Evolutionary conservation across 1,140 invertebrate genomes (phyloP).

Genomic region (Drosophila pallidifrons): DNA sequence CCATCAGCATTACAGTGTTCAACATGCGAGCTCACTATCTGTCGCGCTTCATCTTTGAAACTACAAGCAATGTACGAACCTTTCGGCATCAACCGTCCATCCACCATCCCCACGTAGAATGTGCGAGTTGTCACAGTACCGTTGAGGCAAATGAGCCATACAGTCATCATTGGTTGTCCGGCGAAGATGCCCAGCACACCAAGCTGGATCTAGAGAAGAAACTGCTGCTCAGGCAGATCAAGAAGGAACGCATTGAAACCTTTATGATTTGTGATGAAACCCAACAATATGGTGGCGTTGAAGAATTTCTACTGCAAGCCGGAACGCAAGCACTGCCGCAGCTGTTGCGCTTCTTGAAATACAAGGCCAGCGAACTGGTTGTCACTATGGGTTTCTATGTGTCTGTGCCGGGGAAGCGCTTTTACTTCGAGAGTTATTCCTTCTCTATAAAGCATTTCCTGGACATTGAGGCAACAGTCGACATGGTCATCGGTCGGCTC

Average conservation of each 20-base stretch:
- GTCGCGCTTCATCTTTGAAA: conserved; percentile 59
- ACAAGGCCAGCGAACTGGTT: conserved; percentile 43
- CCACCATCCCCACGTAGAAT: conserved; percentile 40
- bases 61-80: conserved; percentile 20
- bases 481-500: conserved; percentile 61
- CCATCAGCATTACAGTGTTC: not conserved
- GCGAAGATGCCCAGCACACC: conserved; percentile 25
- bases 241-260: conserved; percentile 44
- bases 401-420: conserved; percentile 37
- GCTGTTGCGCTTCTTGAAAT: conserved; percentile 56
- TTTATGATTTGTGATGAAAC: conserved; percentile 67
- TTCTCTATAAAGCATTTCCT: conserved; percentile 51
- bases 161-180: conserved; percentile 55
- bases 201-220: conserved; percentile 35
- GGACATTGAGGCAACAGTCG: conserved; percentile 61
- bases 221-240: conserved; percentile 46
- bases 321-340: conserved; percentile 65
- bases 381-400: conserved; percentile 61
- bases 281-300: conserved; percentile 28
- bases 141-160: conserved; percentile 50
- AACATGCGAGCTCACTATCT: conserved; percentile 42
- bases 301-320: conserved; percentile 57
- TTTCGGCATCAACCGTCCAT: conserved; percentile 54
- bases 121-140: conserved; percentile 45
- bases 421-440: conserved; percentile 57